Percentiles rank a stretch among this genome's conserved stretches.
Evolutionary conservation across 2,113 vertebrate genomes (phyloP).

Genomic region (Saimiri boliviensis): DNA sequence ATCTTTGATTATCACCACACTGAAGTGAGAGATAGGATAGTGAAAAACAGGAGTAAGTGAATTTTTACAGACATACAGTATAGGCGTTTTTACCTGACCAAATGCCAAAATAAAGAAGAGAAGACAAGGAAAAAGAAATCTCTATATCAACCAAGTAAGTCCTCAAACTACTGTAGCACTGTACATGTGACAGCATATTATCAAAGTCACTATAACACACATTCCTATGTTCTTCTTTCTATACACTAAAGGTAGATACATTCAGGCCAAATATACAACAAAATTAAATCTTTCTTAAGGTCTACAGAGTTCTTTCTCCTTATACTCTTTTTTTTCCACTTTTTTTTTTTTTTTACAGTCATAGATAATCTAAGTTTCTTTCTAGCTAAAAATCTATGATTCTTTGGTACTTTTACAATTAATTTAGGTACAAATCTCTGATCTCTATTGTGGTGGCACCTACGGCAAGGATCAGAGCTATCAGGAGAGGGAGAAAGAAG

Average conservation of each 20-base stretch:
- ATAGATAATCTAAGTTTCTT: not conserved
- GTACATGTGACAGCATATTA: not conserved
- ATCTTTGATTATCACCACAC: not conserved
- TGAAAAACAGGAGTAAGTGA: not conserved
- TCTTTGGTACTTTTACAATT: slow-evolving; percentile 3
- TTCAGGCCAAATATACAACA: not conserved
- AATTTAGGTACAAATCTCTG: not conserved
- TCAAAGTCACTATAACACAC: not conserved
- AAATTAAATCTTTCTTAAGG: slow-evolving; percentile 12
- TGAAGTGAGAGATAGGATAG: not conserved
- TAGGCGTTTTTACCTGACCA: not conserved
- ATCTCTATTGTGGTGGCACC: not conserved
- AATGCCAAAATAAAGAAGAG: not conserved
- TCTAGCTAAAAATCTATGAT: not conserved
- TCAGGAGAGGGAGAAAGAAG: not conserved
- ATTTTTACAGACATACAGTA: not conserved
- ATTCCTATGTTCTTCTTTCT: not conserved
- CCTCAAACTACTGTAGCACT: not conserved
- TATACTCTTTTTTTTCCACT: not conserved
- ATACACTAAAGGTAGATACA: not conserved
- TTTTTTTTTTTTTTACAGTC: slow-evolving; percentile 1
- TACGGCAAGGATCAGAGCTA: not conserved
- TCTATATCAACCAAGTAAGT: not conserved
- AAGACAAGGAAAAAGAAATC: not conserved
- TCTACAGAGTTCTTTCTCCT: not conserved